Evolutionary conservation across 2,888 invertebrate species (phyloP).

Genomic region (Caradrina clavipalpis): DNA sequence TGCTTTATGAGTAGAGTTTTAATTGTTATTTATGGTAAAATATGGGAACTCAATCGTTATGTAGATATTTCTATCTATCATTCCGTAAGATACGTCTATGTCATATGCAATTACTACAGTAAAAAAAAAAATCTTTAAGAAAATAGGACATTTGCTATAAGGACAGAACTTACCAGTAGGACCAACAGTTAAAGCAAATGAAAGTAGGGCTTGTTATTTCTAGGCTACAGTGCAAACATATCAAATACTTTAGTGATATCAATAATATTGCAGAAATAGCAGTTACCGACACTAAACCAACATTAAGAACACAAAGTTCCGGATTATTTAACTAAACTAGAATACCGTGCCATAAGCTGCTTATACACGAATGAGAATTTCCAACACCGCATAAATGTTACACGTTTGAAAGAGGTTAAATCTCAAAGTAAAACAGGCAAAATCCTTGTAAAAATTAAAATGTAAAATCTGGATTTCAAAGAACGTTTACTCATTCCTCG

Average conservation of each 20-base stretch:
- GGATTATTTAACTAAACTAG: constrained; percentile 32
- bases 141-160: neutral
- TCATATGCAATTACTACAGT: neutral
- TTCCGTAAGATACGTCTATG: too few relatives aligned
- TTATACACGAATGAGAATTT: constrained; percentile 9
- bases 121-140: neutral
- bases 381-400: constrained; percentile 14
- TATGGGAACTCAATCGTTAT: neutral
- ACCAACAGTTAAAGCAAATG: neutral
- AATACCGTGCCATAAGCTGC: constrained; percentile 17
- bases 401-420: neutral
- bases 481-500: constrained; percentile 25
- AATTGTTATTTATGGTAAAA: neutral
- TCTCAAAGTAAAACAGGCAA: constrained; percentile 4
- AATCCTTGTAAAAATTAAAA: constrained; percentile 31
- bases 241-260: constrained; percentile 20
- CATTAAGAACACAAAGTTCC: constrained; percentile 23
- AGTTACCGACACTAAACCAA: constrained; percentile 22
- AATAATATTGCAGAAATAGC: constrained; percentile 33
- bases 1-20: neutral
- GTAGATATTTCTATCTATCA: neutral
- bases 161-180: neutral
- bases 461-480: constrained; percentile 21
- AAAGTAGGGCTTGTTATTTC: constrained; percentile 27
- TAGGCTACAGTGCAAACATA: constrained; percentile 8